Percentiles rank a stretch among this genome's conserved stretches.
These are phyloP conservation scores for Laspeyria flexula DNA, from an alignment of 2,888 invertebrate species.

Conservation along the genomic window DNA sequence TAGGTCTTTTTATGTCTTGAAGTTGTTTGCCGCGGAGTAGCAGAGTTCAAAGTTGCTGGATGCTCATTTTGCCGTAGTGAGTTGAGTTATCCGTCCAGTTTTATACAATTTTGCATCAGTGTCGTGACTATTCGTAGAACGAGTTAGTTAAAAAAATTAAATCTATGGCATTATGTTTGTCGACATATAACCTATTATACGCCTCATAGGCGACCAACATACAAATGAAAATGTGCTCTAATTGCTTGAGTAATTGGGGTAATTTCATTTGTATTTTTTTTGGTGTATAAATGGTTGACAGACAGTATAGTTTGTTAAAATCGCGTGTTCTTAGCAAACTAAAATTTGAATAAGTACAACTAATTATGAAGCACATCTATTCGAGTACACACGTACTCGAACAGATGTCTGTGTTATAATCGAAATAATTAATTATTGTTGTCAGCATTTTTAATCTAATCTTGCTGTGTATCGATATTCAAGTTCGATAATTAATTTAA, in stretches of 20 bases:
- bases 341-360: too few relatives aligned
- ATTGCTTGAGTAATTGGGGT: too few relatives aligned
- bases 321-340: not conserved
- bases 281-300: too few relatives aligned
- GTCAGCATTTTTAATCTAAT: conserved; percentile 5
- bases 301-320: conserved; percentile 12
- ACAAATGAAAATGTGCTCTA: too few relatives aligned
- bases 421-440: too few relatives aligned
- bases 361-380: too few relatives aligned
- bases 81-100: conserved; percentile 86
- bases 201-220: too few relatives aligned
- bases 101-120: conserved; percentile 80
- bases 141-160: conserved; percentile 48
- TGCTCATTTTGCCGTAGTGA: conserved; percentile 83
- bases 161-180: conserved; percentile 34
- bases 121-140: conserved; percentile 52
- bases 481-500: conserved; percentile 17
- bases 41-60: conserved; percentile 69
- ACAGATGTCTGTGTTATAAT: too few relatives aligned
- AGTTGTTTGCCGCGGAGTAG: conserved; percentile 49
- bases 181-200: conserved; percentile 25
- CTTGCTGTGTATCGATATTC: conserved; percentile 12
- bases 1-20: conserved; percentile 60
- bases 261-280: too few relatives aligned
- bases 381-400: too few relatives aligned